Percentiles rank a stretch among this genome's conserved stretches.
These are phyloP conservation scores for Malurus cyaneus DNA, from an alignment of 2,113 vertebrate genomes.

Conservation along the genomic window DNA sequence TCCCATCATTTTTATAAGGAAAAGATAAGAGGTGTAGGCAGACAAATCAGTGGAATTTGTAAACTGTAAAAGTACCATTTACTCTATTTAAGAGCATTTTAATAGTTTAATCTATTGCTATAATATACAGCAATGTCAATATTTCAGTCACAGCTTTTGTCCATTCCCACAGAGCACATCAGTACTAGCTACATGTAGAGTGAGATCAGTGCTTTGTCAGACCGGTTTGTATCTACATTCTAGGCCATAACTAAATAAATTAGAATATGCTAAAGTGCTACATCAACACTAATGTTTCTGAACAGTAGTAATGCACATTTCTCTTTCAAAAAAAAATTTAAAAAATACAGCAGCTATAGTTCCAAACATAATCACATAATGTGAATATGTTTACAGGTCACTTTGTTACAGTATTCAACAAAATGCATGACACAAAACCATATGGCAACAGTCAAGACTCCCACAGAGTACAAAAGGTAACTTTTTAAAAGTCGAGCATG, in stretches of 20 bases:
- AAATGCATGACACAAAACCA: neutral
- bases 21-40: constrained; percentile 40
- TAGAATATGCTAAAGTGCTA: constrained; percentile 83
- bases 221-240: constrained; percentile 73
- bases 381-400: constrained; percentile 57
- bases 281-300: constrained; percentile 72
- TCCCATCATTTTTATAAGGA: constrained; percentile 57
- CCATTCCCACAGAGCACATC: constrained; percentile 55
- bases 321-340: constrained; percentile 58
- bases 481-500: constrained; percentile 15
- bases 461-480: neutral
- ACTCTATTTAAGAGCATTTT: constrained; percentile 34
- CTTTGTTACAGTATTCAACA: constrained; percentile 56
- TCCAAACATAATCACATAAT: constrained; percentile 58
- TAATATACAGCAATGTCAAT: constrained; percentile 56
- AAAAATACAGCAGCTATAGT: constrained; percentile 76
- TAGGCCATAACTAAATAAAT: constrained; percentile 79
- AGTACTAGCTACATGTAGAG: constrained; percentile 75
- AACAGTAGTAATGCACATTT: constrained; percentile 84
- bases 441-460: constrained; percentile 55
- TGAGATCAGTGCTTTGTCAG: constrained; percentile 79
- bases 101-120: constrained; percentile 42
- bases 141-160: constrained; percentile 48
- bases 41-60: constrained; percentile 52
- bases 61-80: constrained; percentile 43